Conservation (phyloP, 2,797 vertebrate genomes). For the Vireo griseus region DNA sequence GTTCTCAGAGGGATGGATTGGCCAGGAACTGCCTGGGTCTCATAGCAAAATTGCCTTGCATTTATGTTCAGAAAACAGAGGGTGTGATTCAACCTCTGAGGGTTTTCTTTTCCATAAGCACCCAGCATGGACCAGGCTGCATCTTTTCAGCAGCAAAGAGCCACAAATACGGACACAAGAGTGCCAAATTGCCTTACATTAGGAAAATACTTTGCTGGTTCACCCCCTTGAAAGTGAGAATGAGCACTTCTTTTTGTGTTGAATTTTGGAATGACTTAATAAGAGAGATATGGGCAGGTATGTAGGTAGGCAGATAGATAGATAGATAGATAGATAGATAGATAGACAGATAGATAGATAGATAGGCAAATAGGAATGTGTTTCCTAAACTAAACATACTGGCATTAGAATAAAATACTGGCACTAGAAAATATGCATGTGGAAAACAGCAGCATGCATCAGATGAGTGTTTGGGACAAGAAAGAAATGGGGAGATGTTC, state of each 20-base stretch:
- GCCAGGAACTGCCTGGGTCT: neutral
- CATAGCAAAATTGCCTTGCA: neutral
- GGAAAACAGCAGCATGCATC: neutral
- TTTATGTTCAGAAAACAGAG: neutral
- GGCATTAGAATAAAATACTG: neutral
- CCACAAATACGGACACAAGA: neutral
- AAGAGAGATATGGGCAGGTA: neutral
- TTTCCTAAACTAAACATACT: neutral
- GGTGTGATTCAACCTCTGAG: neutral
- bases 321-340: neutral
- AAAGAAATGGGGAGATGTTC: neutral
- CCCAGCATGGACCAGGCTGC: neutral
- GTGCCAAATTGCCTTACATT: neutral
- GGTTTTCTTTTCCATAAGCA: neutral
- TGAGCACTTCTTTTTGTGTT: neutral
- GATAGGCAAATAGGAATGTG: accelerated
- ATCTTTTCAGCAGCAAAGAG: neutral
- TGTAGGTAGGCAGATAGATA: neutral
- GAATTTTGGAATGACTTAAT: neutral
- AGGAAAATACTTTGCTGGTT: neutral
- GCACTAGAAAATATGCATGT: neutral
- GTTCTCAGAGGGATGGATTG: neutral
- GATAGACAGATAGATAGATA: accelerated
- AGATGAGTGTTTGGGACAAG: neutral
- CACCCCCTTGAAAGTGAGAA: neutral